Percentiles rank a stretch among this genome's conserved stretches.
phyloP scores from a whole-genome alignment of 2,113 vertebrate species.

The Hoplias malabaricus region DNA sequence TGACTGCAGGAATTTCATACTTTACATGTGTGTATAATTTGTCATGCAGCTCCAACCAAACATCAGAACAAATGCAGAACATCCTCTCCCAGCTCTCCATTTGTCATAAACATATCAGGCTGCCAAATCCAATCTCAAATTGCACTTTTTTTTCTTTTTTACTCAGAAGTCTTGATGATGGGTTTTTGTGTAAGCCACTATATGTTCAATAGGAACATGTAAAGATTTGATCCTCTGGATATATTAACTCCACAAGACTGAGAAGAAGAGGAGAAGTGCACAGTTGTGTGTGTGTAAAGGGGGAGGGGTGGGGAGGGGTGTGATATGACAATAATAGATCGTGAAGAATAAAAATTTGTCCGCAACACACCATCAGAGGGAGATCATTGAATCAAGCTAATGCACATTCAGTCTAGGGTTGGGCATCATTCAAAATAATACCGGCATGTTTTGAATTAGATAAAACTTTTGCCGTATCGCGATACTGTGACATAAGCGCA shows the following conservation, averaged over 20 bases:
- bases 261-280: too few species aligned
- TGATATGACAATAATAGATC: too few species aligned
- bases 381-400: too few species aligned
- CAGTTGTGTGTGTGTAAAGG: too few species aligned
- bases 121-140: constrained; percentile 14
- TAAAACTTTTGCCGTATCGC: too few species aligned
- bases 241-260: background rate
- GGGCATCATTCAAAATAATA: too few species aligned
- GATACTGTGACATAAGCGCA: too few species aligned
- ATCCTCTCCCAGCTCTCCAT: constrained; percentile 56
- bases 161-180: background rate
- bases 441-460: too few species aligned
- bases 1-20: constrained; percentile 71
- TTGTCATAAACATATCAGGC: constrained; percentile 55
- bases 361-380: too few species aligned
- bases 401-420: too few species aligned
- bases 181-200: background rate
- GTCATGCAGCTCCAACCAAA: constrained; percentile 67
- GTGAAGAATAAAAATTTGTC: too few species aligned
- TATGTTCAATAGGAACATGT: background rate
- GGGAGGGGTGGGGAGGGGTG: background rate
- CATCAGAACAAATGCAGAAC: constrained; percentile 53
- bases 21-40: constrained; percentile 73
- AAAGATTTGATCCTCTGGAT: constrained; percentile 5
- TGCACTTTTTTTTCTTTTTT: constrained; percentile 10